Evolutionary conservation across 2,888 invertebrate genomes (phyloP), one percentile per base, ranked within the genome.

Genomic region (Hydrotaea cyrtoneurina): DNA sequence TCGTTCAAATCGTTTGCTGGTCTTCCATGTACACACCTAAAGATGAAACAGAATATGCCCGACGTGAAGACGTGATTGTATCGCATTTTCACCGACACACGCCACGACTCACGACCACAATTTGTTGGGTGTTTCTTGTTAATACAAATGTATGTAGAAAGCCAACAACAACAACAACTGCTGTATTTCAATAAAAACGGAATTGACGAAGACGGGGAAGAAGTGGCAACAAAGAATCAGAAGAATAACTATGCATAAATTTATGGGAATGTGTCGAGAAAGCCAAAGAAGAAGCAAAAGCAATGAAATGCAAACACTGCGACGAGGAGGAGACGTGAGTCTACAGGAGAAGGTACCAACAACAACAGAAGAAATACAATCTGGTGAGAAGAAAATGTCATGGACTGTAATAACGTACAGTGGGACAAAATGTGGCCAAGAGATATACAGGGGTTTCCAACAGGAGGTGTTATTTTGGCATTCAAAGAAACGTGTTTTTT

Each of bases 61-160:
- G 7, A 31, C 31, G 43, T 7, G 43, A 1, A 43, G 43, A 15
- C 15, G 43, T 31, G 31, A 39, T 39, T 39, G 39, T 11, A 39
- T 39, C 31, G 31, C 39, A 39, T n/a, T n/a, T 50, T n/a, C 5
- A 13, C n/a, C n/a, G 50, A 13, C 8, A 39, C n/a, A 50, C n/a
- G 5, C n/a, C n/a, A n/a, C n/a, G n/a, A 50, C 50, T 50, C n/a
- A n/a, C 13, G 50, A 15, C 15, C n/a, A 39, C 66, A 66, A 66
- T 66, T 66, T 66, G 66, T 43, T 66, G 39, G n/a, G 10, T 66
- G 66, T 43, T 39, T 19, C 43, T 66, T 21, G 36, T 66, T 66
- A 66, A 66, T 66, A 66, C n/a, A 66, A 66, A 66, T 66, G 31
- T 23, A 31, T 59, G 26, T 26, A 26, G 59, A 26, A 23, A 26